phyloP scores from a whole-genome alignment of 35 echinoderm and acorn worm genomes.

The Ptychodera flava region DNA sequence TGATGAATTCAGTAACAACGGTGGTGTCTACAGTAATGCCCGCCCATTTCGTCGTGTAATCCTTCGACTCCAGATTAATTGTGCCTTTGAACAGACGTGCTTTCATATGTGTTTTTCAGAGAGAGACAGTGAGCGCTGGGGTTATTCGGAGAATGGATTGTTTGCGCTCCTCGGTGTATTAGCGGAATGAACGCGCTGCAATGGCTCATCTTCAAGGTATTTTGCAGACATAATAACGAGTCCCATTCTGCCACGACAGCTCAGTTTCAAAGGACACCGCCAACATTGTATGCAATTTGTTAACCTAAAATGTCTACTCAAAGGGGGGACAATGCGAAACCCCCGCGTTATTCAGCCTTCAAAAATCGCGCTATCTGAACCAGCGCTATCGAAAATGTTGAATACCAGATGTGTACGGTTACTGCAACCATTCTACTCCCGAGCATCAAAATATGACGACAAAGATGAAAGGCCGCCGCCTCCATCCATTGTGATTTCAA shows the following conservation, averaged over 20 bases:
- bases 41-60: background rate
- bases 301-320: background rate
- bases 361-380: background rate
- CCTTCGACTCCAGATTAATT: background rate
- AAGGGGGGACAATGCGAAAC: background rate
- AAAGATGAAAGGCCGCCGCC: background rate
- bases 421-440: background rate
- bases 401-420: background rate
- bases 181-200: background rate
- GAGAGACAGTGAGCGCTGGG: background rate
- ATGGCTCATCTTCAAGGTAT: background rate
- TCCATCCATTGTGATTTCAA: background rate
- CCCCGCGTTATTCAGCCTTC: background rate
- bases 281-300: background rate
- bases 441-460: background rate
- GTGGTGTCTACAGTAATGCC: background rate
- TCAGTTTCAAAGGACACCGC: background rate
- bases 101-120: background rate
- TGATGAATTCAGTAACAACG: background rate
- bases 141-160: background rate
- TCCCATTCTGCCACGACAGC: background rate
- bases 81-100: background rate
- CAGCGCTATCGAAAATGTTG: background rate
- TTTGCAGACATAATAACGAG: background rate
- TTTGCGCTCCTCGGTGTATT: background rate